Conservation (phyloP, 2,797 vertebrate genomes). For the Hyperoplus lanceolatus region DNA sequence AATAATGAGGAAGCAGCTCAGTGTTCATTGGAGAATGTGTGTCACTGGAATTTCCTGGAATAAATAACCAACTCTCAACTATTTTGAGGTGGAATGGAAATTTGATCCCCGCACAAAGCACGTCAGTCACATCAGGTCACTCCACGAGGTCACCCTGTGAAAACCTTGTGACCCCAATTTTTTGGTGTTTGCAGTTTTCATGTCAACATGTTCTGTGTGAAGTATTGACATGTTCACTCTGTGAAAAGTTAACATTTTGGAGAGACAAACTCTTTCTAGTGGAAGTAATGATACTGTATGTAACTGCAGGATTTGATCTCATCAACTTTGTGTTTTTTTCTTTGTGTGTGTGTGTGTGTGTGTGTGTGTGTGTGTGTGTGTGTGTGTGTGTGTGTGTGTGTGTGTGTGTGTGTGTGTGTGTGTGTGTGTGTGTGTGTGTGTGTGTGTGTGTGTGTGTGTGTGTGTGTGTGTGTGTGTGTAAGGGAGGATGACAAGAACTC, state of each 20-base stretch:
- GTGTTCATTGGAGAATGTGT: slow-evolving; percentile 15
- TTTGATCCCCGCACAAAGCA: slow-evolving; percentile 27
- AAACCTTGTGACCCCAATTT: background rate
- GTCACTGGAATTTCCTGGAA: background rate
- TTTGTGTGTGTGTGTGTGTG: background rate
- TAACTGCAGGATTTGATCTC: background rate
- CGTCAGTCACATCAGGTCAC: slow-evolving; percentile 10
- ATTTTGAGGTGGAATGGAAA: slow-evolving; percentile 38
- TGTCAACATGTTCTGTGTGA: background rate
- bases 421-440: too few species aligned
- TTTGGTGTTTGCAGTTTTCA: background rate
- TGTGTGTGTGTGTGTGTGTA: slow-evolving; percentile 35
- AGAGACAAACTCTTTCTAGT: background rate
- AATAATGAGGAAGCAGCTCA: slow-evolving; percentile 3
- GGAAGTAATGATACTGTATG: background rate
- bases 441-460: too few species aligned
- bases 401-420: too few species aligned
- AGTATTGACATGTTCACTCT: background rate
- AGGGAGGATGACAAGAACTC: slow-evolving; percentile 96
- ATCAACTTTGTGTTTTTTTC: background rate
- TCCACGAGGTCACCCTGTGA: background rate
- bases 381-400: too few species aligned
- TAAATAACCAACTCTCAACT: slow-evolving; percentile 19
- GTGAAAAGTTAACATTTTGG: background rate
- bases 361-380: too few species aligned